Percentiles rank a stretch among this genome's conserved stretches.
phyloP scores from a whole-genome alignment of 2,888 invertebrate species.

The Meiosimyza platycephala region DNA sequence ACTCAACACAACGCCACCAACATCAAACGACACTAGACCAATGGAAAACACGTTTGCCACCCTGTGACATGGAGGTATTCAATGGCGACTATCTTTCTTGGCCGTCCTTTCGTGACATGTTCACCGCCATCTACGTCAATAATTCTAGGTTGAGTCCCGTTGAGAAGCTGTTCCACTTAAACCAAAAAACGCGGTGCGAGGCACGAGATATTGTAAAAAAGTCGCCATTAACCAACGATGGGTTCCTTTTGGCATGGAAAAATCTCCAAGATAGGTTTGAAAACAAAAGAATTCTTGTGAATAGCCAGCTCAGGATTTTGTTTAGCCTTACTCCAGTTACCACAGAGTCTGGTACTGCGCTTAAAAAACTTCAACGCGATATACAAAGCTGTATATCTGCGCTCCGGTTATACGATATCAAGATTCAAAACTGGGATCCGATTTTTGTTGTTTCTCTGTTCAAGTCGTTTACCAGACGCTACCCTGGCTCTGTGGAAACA shows the following conservation, averaged over 20 bases:
- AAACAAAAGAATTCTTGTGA: constrained; percentile 1
- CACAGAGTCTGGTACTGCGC: not conserved
- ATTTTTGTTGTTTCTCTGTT: not conserved
- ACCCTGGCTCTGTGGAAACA: too few relatives aligned
- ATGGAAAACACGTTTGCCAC: too few relatives aligned
- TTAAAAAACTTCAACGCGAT: constrained; percentile 10
- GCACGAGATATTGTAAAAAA: not conserved
- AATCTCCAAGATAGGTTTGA: not conserved
- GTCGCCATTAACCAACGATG: not conserved
- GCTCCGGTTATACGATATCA: not conserved
- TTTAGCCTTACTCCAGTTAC: not conserved
- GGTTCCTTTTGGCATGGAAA: not conserved
- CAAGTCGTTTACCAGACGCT: not conserved
- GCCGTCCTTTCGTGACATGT: too few relatives aligned
- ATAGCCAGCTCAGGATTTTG: not conserved
- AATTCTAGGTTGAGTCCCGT: not conserved
- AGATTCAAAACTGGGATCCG: not conserved
- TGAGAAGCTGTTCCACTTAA: constrained; percentile 11
- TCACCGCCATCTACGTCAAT: too few relatives aligned
- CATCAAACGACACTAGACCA: too few relatives aligned
- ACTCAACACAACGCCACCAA: too few relatives aligned
- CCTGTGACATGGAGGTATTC: too few relatives aligned
- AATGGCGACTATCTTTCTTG: too few relatives aligned
- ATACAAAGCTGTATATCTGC: constrained; percentile 3
- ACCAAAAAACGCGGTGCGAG: constrained; percentile 10